phyloP scores from a whole-genome alignment of 64 coral and sea anemone genomes.

The Pachyseris speciosa region DNA sequence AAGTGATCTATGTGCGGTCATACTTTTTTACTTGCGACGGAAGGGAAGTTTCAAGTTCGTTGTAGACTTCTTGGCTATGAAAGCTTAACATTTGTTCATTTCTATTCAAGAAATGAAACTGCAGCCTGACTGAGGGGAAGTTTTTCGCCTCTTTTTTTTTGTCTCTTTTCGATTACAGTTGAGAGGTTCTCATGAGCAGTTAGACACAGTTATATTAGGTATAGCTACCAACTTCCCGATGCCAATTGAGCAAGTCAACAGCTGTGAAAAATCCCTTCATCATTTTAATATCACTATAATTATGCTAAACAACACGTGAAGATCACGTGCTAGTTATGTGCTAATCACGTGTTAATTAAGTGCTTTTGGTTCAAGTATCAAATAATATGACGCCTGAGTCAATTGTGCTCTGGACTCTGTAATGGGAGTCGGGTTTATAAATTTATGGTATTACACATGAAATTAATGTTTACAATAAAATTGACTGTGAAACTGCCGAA shows the following conservation, averaged over 20 bases:
- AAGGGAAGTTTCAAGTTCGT: neutral
- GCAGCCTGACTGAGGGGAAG: no score
- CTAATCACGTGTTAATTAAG: neutral
- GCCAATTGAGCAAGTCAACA: neutral
- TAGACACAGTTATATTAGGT: neutral
- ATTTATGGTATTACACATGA: neutral
- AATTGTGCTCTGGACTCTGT: neutral
- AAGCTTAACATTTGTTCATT: neutral
- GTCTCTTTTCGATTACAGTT: no score
- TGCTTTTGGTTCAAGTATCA: neutral
- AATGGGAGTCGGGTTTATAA: slow-evolving; percentile 16
- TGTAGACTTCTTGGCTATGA: neutral
- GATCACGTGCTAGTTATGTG: neutral
- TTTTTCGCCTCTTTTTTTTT: no score
- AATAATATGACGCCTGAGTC: neutral
- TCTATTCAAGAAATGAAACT: no score
- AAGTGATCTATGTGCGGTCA: neutral
- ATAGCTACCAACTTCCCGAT: no score
- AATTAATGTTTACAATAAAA: neutral
- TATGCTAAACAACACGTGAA: neutral
- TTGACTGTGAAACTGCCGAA: neutral
- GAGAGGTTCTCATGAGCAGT: neutral
- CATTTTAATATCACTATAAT: neutral
- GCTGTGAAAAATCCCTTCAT: neutral
- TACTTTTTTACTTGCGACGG: neutral